Evolutionary conservation across 2,888 invertebrate species (phyloP).

Genomic region (Noctua janthina): DNA sequence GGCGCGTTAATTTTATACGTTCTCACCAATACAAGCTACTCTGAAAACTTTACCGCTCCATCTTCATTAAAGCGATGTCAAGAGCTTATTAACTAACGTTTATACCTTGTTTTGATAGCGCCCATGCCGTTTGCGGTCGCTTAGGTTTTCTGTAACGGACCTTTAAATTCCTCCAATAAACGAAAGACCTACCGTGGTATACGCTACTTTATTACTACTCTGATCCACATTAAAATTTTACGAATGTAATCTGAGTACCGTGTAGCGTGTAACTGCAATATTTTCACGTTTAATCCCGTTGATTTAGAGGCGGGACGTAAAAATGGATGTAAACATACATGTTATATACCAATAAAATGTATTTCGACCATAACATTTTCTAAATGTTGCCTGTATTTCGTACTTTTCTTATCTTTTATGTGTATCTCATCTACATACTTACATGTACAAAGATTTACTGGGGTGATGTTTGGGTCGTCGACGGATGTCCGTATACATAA

Average conservation of each 20-base stretch:
- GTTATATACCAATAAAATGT: slow-evolving; percentile 72
- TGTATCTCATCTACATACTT: slow-evolving; percentile 72
- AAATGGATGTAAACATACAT: slow-evolving; percentile 51
- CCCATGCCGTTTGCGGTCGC: slow-evolving; percentile 64
- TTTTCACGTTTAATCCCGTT: slow-evolving; percentile 69
- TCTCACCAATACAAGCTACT: slow-evolving; percentile 62
- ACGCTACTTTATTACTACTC: slow-evolving; percentile 64
- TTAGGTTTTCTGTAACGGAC: slow-evolving; percentile 64
- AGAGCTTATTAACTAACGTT: slow-evolving; percentile 71
- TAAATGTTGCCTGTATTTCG: slow-evolving; percentile 61
- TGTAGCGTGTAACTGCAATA: slow-evolving; percentile 64
- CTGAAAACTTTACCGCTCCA: slow-evolving; percentile 69
- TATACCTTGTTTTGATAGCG: slow-evolving; percentile 69
- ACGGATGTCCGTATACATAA: slow-evolving; percentile 7
- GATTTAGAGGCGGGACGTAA: slow-evolving; percentile 59
- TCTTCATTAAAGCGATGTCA: slow-evolving; percentile 74
- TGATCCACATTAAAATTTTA: slow-evolving; percentile 66
- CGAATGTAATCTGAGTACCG: slow-evolving; percentile 65
- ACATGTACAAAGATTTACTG: slow-evolving; percentile 42
- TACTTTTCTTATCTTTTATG: slow-evolving; percentile 76
- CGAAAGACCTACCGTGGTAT: slow-evolving; percentile 45
- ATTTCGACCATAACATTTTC: slow-evolving; percentile 62
- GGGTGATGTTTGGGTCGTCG: slow-evolving; percentile 15
- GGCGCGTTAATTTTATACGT: slow-evolving; percentile 71
- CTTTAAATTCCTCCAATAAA: slow-evolving; percentile 66